phyloP scores from a whole-genome alignment of 2,888 invertebrate genomes.

The Amphimallon solstitiale region DNA sequence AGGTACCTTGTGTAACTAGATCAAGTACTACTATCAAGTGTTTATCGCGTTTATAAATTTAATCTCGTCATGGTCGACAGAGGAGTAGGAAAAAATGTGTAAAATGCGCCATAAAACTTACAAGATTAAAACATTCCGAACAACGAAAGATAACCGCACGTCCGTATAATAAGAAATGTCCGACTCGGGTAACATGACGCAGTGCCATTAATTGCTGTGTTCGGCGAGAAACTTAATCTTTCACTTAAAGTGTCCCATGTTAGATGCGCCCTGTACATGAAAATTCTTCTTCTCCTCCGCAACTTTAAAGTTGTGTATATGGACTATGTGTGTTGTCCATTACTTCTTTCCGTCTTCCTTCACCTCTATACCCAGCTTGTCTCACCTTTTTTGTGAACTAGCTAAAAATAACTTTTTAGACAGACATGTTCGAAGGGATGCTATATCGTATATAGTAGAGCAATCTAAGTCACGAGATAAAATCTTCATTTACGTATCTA shows the following conservation, averaged over 20 bases:
- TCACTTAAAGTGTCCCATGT: constrained; percentile 38
- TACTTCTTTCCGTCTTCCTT: constrained; percentile 7
- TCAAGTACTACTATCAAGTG: constrained; percentile 1
- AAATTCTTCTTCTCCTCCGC: constrained; percentile 40
- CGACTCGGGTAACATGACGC: constrained; percentile 35
- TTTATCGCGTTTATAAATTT: constrained; percentile 36
- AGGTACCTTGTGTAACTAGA: constrained; percentile 9
- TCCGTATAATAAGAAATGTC: constrained; percentile 34
- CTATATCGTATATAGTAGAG: too few relatives aligned
- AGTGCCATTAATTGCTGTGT: constrained; percentile 43
- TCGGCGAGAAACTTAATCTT: constrained; percentile 45
- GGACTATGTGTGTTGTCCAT: constrained; percentile 14
- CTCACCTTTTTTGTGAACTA: neutral
- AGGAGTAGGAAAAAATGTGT: constrained; percentile 8
- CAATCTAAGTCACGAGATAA: too few relatives aligned
- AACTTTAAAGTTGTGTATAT: constrained; percentile 30
- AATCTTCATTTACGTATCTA: too few relatives aligned
- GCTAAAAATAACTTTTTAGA: neutral
- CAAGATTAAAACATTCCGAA: constrained; percentile 39
- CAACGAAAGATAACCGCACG: constrained; percentile 38
- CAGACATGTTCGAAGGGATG: neutral
- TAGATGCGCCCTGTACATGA: constrained; percentile 40
- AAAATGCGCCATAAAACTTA: constrained; percentile 29
- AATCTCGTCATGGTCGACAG: constrained; percentile 12
- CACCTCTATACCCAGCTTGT: neutral